Percentiles rank a stretch among this genome's conserved stretches.
phyloP scores from a whole-genome alignment of 2,797 vertebrate species.

The Gymnothorax reevesii region DNA sequence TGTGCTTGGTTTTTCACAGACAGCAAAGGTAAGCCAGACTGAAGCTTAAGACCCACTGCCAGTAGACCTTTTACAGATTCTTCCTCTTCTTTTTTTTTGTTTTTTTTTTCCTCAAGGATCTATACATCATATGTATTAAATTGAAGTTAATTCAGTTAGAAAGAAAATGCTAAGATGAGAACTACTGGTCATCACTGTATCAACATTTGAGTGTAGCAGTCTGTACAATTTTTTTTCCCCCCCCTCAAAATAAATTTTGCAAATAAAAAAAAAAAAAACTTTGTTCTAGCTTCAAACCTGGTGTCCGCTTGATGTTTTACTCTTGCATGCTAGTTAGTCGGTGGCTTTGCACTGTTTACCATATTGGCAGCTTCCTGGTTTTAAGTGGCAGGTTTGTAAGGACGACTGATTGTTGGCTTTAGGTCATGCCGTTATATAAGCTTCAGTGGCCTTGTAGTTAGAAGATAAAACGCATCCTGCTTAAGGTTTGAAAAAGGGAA shows the following conservation, averaged over 20 bases:
- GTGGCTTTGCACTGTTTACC: not conserved
- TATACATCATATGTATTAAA: conserved; percentile 62
- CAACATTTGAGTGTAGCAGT: conserved; percentile 77
- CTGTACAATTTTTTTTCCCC: conserved; percentile 72
- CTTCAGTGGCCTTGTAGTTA: not conserved
- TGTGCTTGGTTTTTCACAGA: conserved; percentile 47
- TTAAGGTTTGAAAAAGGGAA: too few species aligned
- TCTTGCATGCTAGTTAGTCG: not conserved
- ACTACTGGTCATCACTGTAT: conserved; percentile 76
- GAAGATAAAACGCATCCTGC: not conserved
- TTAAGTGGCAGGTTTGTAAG: not conserved
- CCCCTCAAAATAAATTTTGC: conserved; percentile 77
- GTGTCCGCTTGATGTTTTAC: not conserved
- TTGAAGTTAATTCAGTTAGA: conserved; percentile 72
- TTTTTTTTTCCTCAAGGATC: conserved; percentile 46
- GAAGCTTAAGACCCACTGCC: conserved; percentile 31
- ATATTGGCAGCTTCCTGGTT: not conserved
- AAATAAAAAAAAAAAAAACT: conserved; percentile 60
- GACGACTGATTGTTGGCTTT: not conserved
- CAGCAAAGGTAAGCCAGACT: conserved; percentile 54
- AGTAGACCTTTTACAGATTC: conserved; percentile 46
- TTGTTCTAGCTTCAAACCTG: conserved; percentile 26
- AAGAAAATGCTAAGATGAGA: conserved; percentile 22
- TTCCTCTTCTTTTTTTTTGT: conserved; percentile 41
- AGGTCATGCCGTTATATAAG: too few species aligned